These are phyloP conservation scores for Cheilosia variabilis DNA, from an alignment of 2,888 invertebrate genomes.

Conservation along the genomic window DNA sequence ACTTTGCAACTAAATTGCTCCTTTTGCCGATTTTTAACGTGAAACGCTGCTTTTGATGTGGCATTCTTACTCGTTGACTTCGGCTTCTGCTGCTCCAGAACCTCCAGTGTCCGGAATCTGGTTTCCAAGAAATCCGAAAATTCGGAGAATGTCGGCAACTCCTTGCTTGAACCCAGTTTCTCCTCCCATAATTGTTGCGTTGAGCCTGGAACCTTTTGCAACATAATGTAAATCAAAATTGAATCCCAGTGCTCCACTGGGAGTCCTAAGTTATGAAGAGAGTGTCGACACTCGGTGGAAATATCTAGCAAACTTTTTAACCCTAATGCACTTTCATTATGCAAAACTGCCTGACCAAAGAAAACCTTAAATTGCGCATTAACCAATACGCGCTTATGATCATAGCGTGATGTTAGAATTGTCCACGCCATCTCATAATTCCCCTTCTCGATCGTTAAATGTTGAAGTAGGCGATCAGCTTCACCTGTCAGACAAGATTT, in stretches of 20 bases:
- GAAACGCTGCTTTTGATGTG: conserved; percentile 8
- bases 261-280: conserved; percentile 12
- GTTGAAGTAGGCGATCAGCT: too few species aligned
- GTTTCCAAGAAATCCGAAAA: conserved; percentile 23
- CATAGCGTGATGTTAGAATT: conserved; percentile 17
- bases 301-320: conserved; percentile 15
- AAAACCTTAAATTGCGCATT: conserved; percentile 17
- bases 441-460: conserved; percentile 3
- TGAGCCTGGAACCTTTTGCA: conserved; percentile 12
- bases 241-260: conserved; percentile 25
- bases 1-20: conserved; percentile 16
- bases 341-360: conserved; percentile 12
- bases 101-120: conserved; percentile 8
- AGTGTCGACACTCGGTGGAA: too few species aligned
- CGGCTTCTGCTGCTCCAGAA: neutral
- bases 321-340: neutral
- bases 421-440: neutral
- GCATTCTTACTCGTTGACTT: neutral
- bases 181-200: conserved; percentile 36
- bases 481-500: neutral
- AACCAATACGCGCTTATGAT: conserved; percentile 29
- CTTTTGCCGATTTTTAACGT: conserved; percentile 1
- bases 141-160: conserved; percentile 11
- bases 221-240: conserved; percentile 28
- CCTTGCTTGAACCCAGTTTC: neutral